phyloP scores from a whole-genome alignment of 2,113 vertebrate species.

The Gallinago paraguaiae region DNA sequence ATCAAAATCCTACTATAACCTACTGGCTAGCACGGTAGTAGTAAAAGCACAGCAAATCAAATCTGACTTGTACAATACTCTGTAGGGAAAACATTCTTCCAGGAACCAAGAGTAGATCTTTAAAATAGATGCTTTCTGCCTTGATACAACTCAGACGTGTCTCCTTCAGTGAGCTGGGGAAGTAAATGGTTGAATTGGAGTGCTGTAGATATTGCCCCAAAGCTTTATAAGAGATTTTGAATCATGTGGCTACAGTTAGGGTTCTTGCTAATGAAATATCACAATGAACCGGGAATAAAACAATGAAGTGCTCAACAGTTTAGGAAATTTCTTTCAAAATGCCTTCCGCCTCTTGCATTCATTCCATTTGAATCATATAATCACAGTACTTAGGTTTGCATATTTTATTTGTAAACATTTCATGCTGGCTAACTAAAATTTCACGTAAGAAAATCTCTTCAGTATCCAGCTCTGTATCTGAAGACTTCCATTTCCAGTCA shows the following conservation, averaged over 20 bases:
- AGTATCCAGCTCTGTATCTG: not conserved
- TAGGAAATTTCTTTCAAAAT: not conserved
- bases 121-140: not conserved
- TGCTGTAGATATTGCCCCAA: not conserved
- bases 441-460: not conserved
- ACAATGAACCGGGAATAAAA: not conserved
- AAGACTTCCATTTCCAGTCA: not conserved
- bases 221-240: not conserved
- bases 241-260: not conserved
- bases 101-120: not conserved
- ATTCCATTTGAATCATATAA: not conserved
- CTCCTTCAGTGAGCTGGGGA: not conserved
- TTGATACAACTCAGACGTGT: fast-evolving
- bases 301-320: not conserved
- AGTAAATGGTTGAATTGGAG: not conserved
- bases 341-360: not conserved
- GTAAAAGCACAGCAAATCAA: not conserved
- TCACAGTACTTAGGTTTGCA: not conserved
- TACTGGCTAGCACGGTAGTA: fast-evolving
- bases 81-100: not conserved
- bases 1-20: not conserved
- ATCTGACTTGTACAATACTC: not conserved
- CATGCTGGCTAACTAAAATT: not conserved
- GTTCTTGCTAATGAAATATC: not conserved
- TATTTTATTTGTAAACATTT: not conserved